Base-by-base conservation (phyloP, 1,140 invertebrate genomes). In the Hermetia illucens region DNA sequence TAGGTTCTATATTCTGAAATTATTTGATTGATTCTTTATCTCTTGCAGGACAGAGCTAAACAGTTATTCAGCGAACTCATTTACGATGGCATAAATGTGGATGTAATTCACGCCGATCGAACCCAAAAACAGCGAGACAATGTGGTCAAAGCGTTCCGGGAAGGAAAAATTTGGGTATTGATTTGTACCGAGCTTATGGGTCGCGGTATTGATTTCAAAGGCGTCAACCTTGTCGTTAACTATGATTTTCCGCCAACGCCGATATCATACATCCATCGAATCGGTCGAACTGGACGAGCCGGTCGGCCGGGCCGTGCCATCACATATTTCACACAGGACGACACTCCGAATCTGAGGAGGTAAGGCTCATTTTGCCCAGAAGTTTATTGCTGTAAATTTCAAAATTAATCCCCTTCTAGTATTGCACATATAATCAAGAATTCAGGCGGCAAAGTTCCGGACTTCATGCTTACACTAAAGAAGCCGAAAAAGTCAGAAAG, bases 111-210 rank as follows among this genome's bases (percentile, higher is more conserved):
- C 61, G 74, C 90, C 0, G 92, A 95, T 53, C 71, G 87, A 49
- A 81, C 86, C 8, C 85, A 93, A 59, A 67, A 75, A 29, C 81
- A 93, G 69, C 72, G 92, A 45, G 90, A 96, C 47, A 83, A 87
- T 57, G 81, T 87, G 27, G 80, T 98, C 1, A 73, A 77, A 44
- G 77, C 77, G 44, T 98, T 98, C 60, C 74, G 90, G 36, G 72
- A 81, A 53, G 91, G 93, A 2, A 82, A 84, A 65, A 87, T 96
- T 40, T 96, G 90, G 89, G 79, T 98, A 32, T 66, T 98, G 16
- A 89, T 98, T 44, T 97, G 92, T 63, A 98, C 95, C 4, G 93
- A 98, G 62, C 63, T 98, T 13, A 84, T 98, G 85, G 86, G 87
- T 6, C 74, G 95, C 48, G 95, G 95, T 49, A 90, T 98, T 45